These are phyloP conservation scores for Bacillus rossius DNA, from an alignment of 1,140 invertebrate genomes.

Conservation along the genomic window DNA sequence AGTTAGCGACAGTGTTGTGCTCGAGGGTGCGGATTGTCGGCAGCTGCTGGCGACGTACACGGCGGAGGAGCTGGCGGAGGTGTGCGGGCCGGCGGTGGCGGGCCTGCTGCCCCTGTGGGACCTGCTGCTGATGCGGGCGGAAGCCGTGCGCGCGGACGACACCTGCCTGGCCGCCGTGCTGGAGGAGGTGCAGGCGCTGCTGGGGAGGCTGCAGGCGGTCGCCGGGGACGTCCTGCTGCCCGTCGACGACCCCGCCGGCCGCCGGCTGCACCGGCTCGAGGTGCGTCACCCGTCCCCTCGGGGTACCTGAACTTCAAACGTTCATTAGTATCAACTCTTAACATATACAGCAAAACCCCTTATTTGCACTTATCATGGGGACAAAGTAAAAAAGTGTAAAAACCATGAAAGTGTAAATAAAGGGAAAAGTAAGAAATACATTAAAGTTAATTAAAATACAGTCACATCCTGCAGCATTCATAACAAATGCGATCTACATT, in stretches of 20 bases:
- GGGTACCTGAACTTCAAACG: no score
- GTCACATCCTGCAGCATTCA: no score
- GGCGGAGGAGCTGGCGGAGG: constrained; percentile 45
- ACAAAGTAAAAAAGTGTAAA: no score
- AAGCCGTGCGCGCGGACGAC: constrained; percentile 29
- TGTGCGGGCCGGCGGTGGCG: constrained; percentile 41
- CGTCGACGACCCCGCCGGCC: neutral
- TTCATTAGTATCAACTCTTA: no score
- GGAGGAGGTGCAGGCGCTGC: constrained; percentile 36
- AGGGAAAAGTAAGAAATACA: no score
- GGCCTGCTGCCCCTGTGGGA: constrained; percentile 43
- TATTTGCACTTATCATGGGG: no score
- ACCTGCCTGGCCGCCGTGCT: constrained; percentile 18
- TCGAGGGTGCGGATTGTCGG: no score
- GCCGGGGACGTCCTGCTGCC: constrained; percentile 31
- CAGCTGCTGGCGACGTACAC: constrained; percentile 25
- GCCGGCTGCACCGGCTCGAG: constrained; percentile 1
- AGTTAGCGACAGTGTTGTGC: no score
- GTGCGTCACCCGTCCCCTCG: neutral
- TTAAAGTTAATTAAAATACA: no score
- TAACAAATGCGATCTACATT: no score
- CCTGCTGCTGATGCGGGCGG: constrained; percentile 41
- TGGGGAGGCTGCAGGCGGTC: constrained; percentile 34
- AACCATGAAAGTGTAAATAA: no score
- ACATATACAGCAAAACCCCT: no score